Evolutionary conservation across 2,797 vertebrate genomes (phyloP).

Genomic region (Gouania willdenowi): DNA sequence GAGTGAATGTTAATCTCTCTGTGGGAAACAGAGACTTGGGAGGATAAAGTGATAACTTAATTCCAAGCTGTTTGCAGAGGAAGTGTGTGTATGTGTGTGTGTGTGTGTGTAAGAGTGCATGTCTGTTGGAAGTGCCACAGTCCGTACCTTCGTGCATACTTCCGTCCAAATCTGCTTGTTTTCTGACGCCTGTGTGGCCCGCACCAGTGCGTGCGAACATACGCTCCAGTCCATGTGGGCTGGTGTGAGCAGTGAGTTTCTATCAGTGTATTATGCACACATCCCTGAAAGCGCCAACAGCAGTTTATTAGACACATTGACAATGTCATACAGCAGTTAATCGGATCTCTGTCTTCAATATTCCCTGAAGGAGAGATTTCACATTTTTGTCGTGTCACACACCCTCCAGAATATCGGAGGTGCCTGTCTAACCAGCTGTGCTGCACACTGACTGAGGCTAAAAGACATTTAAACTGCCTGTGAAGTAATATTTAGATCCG

Average conservation of each 20-base stretch:
- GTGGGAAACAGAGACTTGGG: slow-evolving; percentile 61
- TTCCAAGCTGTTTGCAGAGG: slow-evolving; percentile 63
- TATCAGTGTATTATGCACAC: slow-evolving; percentile 22
- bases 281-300: slow-evolving; percentile 46
- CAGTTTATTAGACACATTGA: slow-evolving; percentile 47
- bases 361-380: slow-evolving; percentile 18
- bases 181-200: slow-evolving; percentile 10
- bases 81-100: slow-evolving; percentile 29
- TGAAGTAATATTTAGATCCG: slow-evolving; percentile 3
- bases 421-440: slow-evolving; percentile 20
- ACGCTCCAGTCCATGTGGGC: not conserved
- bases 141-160: slow-evolving; percentile 9
- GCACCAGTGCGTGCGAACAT: not conserved
- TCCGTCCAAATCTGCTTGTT: slow-evolving; percentile 16
- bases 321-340: slow-evolving; percentile 53
- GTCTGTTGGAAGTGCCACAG: not conserved
- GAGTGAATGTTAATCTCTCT: slow-evolving; percentile 64
- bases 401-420: slow-evolving; percentile 23
- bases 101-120: slow-evolving; percentile 2
- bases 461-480: slow-evolving; percentile 3
- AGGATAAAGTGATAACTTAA: slow-evolving; percentile 68
- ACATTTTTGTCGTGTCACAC: slow-evolving; percentile 32
- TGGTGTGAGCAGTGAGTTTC: slow-evolving; percentile 12
- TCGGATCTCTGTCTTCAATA: slow-evolving; percentile 45
- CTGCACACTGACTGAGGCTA: slow-evolving; percentile 34